Conservation (phyloP, 2,888 invertebrate species). For the Toxonevra muliebris region DNA sequence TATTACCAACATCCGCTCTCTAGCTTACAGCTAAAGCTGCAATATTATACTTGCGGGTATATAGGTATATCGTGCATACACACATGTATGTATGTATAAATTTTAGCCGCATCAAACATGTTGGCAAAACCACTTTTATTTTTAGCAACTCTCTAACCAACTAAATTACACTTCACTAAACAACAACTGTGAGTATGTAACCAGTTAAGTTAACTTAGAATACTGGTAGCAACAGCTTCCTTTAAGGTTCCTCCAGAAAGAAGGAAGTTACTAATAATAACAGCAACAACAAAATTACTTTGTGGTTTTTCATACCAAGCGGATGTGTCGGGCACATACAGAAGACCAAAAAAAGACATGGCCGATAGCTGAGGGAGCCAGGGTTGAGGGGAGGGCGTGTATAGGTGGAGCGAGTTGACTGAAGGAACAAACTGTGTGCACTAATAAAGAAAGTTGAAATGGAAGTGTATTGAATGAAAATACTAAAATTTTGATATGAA, state of each 20-base stretch:
- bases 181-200: not conserved
- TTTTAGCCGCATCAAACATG: not conserved
- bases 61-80: not conserved
- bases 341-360: too few species aligned
- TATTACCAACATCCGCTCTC: not conserved
- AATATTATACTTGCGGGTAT: not conserved
- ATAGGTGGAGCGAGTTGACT: too few species aligned
- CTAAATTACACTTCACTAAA: not conserved
- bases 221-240: not conserved
- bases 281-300: not conserved
- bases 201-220: not conserved
- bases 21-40: not conserved
- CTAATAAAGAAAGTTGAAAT: too few species aligned
- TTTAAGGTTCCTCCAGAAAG: not conserved
- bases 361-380: too few species aligned
- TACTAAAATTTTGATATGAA: too few species aligned
- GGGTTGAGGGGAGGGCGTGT: too few species aligned
- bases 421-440: too few species aligned
- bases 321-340: too few species aligned
- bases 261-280: not conserved
- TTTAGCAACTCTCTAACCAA: not conserved
- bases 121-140: not conserved
- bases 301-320: too few species aligned
- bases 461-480: too few species aligned
- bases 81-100: not conserved